A percentile compares a stretch with the other conserved stretches of the same genome.
phyloP scores from a whole-genome alignment of 2,113 vertebrate genomes.

The Numenius arquata region DNA sequence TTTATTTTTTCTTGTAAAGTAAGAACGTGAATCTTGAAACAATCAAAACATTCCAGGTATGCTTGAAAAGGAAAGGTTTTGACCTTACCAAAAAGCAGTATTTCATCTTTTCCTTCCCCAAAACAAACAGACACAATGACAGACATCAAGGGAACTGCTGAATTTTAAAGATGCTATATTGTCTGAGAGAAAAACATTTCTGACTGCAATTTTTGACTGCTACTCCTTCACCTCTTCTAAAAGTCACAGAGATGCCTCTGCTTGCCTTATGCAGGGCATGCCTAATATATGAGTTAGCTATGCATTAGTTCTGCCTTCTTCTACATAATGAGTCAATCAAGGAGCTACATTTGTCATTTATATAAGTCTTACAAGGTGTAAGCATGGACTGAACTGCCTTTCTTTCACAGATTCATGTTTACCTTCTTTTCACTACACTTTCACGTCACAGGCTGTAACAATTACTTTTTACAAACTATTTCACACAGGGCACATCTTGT shows the following conservation, averaged over 20 bases:
- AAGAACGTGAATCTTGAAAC: background rate
- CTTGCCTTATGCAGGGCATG: background rate
- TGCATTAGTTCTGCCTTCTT: slow-evolving; percentile 19
- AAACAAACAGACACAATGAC: slow-evolving; percentile 35
- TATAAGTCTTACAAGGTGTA: background rate
- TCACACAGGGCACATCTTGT: background rate
- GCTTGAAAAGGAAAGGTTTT: slow-evolving; percentile 7
- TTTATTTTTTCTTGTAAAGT: background rate
- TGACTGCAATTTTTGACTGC: background rate
- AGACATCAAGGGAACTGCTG: slow-evolving; percentile 4
- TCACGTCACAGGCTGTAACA: background rate
- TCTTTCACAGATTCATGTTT: background rate
- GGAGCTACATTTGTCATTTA: background rate
- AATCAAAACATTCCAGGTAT: background rate
- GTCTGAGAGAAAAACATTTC: background rate
- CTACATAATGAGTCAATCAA: slow-evolving; percentile 25
- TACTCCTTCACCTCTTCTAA: background rate
- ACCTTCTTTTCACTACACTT: background rate
- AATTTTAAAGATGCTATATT: slow-evolving; percentile 30
- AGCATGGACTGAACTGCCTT: background rate
- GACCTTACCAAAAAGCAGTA: background rate
- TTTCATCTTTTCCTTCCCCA: background rate
- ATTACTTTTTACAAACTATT: background rate
- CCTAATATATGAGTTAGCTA: background rate
- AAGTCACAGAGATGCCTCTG: background rate